These are phyloP conservation scores for Cathartes aura DNA, from an alignment of 2,113 vertebrate genomes.

Conservation along the genomic window DNA sequence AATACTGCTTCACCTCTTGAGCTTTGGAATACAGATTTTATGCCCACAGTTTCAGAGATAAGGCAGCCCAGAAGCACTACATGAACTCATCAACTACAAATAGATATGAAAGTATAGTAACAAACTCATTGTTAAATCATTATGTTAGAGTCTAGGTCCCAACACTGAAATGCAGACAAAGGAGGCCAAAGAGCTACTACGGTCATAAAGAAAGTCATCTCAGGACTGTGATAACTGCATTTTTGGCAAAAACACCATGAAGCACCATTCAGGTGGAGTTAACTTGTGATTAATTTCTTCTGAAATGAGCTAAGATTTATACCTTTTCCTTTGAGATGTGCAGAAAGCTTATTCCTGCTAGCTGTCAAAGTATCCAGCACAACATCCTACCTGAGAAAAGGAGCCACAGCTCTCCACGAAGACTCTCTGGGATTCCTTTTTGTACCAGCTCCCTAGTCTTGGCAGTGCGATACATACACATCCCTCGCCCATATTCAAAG, in stretches of 20 bases:
- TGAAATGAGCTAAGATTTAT: not conserved
- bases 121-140: not conserved
- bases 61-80: not conserved
- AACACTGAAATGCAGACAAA: not conserved
- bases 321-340: not conserved
- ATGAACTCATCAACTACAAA: not conserved
- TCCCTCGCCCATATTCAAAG: constrained; percentile 93
- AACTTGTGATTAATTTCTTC: not conserved
- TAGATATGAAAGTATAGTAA: not conserved
- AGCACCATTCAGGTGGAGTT: not conserved
- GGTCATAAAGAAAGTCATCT: not conserved
- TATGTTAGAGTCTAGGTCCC: not conserved
- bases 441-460: constrained; percentile 90
- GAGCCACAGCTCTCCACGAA: constrained; percentile 95
- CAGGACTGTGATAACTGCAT: not conserved
- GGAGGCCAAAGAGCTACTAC: not conserved
- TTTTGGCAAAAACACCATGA: not conserved
- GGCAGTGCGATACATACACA: constrained; percentile 97
- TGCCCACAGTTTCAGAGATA: not conserved
- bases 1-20: not conserved
- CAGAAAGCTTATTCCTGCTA: not conserved
- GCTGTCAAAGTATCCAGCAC: not conserved
- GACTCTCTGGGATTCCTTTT: constrained; percentile 91
- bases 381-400: constrained; percentile 85
- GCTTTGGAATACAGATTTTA: not conserved